Evolutionary conservation across 2,888 invertebrate genomes (phyloP).

Genomic region (Orchesellides sinensis): DNA sequence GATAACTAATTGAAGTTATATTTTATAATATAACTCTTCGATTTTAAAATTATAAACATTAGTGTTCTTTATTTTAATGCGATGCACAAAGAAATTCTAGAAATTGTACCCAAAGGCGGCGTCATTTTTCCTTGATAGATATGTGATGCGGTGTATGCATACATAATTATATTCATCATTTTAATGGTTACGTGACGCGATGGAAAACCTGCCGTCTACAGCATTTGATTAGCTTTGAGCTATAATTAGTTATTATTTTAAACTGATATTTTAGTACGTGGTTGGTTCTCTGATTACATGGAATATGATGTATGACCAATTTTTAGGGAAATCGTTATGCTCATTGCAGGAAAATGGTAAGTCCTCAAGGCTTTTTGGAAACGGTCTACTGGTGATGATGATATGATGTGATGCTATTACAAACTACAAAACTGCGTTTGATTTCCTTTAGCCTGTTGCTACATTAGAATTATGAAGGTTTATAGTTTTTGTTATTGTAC

Average conservation of each 20-base stretch:
- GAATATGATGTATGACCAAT: not conserved
- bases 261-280: slow-evolving; percentile 37
- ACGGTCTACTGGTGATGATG: slow-evolving; percentile 1
- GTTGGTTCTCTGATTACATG: not conserved
- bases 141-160: not conserved
- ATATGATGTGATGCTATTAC: too few relatives aligned
- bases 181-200: slow-evolving; percentile 29
- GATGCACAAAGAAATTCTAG: too few relatives aligned
- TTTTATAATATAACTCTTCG: too few relatives aligned
- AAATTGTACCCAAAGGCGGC: slow-evolving; percentile 30
- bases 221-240: not conserved
- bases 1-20: too few relatives aligned
- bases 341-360: not conserved
- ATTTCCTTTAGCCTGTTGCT: slow-evolving; percentile 23
- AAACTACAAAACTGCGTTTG: not conserved
- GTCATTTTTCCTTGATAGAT: slow-evolving; percentile 18
- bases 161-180: slow-evolving; percentile 34
- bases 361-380: slow-evolving; percentile 32
- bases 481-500: too few relatives aligned
- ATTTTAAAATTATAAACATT: too few relatives aligned
- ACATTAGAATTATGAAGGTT: too few relatives aligned
- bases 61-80: too few relatives aligned
- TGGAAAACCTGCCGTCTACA: not conserved
- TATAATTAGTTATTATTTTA: slow-evolving; percentile 38
- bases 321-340: not conserved